Conservation (phyloP, 2,888 invertebrate genomes). For the Mythimna impura region DNA sequence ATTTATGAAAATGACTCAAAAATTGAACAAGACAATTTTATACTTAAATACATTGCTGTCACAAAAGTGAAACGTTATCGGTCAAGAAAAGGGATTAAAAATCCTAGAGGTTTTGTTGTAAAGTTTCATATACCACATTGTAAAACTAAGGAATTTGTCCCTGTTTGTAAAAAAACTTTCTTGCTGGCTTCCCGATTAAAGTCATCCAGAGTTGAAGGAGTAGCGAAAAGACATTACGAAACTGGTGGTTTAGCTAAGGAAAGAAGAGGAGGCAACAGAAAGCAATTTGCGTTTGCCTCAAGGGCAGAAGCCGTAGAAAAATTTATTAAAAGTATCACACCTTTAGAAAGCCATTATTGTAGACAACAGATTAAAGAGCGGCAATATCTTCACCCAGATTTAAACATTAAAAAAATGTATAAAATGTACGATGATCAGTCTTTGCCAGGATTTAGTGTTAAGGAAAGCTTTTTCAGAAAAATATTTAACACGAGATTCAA, state of each 20-base stretch:
- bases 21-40: conserved; percentile 11
- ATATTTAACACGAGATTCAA: background rate
- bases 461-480: conserved; percentile 1
- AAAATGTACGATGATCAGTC: background rate
- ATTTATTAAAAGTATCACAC: conserved; percentile 5
- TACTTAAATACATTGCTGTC: conserved; percentile 6
- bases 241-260: conserved; percentile 40
- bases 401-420: conserved; percentile 3
- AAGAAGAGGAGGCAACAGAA: conserved; percentile 46
- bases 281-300: conserved; percentile 24
- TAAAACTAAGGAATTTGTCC: background rate
- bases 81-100: background rate
- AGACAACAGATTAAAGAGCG: conserved; percentile 4
- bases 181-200: conserved; percentile 4
- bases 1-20: conserved; percentile 2
- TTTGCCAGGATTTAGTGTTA: background rate
- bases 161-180: conserved; percentile 4
- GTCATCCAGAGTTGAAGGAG: conserved; percentile 36
- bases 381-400: conserved; percentile 13
- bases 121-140: background rate
- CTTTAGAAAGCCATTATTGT: conserved; percentile 6
- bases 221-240: conserved; percentile 36
- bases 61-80: background rate
- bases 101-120: background rate
- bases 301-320: conserved; percentile 7